phyloP scores from a whole-genome alignment of 2,888 invertebrate species.

The Anagyrus pseudococci region DNA sequence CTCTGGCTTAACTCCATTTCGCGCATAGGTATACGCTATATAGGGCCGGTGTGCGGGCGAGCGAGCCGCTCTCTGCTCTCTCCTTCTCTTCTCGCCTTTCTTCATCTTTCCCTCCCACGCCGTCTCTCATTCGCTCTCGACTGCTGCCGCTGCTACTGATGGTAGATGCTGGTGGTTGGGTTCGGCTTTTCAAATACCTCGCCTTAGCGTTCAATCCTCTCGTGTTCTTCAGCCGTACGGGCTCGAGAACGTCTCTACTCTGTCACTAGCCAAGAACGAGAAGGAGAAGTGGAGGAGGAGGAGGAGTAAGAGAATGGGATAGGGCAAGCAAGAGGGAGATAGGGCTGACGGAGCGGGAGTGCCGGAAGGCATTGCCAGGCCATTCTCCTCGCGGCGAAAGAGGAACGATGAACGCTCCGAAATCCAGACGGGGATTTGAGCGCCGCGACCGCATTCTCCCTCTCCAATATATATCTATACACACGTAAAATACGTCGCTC shows the following conservation, averaged over 20 bases:
- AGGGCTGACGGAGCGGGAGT: too few species aligned
- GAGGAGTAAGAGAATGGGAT: too few species aligned
- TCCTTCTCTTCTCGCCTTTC: not conserved
- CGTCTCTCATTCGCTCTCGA: too few species aligned
- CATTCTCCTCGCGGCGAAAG: conserved; percentile 14
- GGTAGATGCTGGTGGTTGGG: conserved; percentile 9
- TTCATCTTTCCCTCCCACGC: not conserved
- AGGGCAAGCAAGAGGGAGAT: too few species aligned
- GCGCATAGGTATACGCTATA: too few species aligned
- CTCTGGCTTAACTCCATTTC: too few species aligned
- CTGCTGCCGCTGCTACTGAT: too few species aligned
- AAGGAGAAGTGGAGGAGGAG: conserved; percentile 3
- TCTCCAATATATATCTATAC: not conserved
- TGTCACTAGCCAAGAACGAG: conserved; percentile 17
- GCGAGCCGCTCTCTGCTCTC: not conserved
- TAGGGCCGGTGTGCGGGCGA: too few species aligned
- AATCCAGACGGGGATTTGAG: conserved; percentile 24
- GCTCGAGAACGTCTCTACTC: conserved; percentile 24
- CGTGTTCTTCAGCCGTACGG: conserved; percentile 24
- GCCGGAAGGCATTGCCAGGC: too few species aligned
- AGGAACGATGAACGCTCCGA: conserved; percentile 1
- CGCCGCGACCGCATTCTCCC: not conserved
- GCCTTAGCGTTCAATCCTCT: conserved; percentile 23
- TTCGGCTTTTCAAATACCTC: conserved; percentile 21
- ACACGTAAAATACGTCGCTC: too few species aligned